Evolutionary conservation across 2,113 vertebrate genomes (phyloP).

Genomic region (Mungos mungo): DNA sequence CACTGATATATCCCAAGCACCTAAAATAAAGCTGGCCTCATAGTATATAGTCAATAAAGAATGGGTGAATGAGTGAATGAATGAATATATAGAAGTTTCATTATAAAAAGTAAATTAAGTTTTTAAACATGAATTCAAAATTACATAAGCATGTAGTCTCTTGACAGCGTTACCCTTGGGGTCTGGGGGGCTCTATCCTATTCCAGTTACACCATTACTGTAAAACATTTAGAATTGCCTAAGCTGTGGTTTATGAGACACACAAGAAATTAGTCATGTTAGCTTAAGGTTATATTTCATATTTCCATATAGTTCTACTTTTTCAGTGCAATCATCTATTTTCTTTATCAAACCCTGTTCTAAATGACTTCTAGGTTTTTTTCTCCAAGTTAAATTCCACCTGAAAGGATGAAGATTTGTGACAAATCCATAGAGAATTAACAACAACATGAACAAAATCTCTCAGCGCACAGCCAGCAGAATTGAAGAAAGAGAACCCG

Average conservation of each 20-base stretch:
- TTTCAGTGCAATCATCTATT: constrained; percentile 11
- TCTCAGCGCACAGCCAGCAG: not conserved
- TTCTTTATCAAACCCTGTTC: constrained; percentile 10
- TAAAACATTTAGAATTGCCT: constrained; percentile 14
- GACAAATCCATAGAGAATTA: not conserved
- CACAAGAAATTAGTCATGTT: not conserved
- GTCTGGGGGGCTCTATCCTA: not conserved
- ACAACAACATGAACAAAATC: not conserved
- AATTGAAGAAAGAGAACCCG: not conserved
- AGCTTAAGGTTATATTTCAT: not conserved
- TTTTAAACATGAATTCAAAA: not conserved
- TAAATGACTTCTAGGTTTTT: not conserved
- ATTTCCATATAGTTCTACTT: not conserved
- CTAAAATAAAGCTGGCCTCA: not conserved
- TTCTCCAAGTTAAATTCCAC: not conserved
- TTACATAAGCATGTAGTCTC: not conserved
- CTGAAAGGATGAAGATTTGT: not conserved
- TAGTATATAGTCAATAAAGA: not conserved
- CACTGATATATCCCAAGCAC: not conserved
- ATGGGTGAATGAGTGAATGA: not conserved
- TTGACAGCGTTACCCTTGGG: not conserved
- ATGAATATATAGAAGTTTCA: not conserved
- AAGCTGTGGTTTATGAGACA: not conserved
- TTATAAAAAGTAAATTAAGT: not conserved
- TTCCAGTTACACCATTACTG: not conserved